Evolutionary conservation across 2,888 invertebrate species (phyloP), one percentile per base, ranked within the genome.

Genomic region (Bedellia somnulentella): DNA sequence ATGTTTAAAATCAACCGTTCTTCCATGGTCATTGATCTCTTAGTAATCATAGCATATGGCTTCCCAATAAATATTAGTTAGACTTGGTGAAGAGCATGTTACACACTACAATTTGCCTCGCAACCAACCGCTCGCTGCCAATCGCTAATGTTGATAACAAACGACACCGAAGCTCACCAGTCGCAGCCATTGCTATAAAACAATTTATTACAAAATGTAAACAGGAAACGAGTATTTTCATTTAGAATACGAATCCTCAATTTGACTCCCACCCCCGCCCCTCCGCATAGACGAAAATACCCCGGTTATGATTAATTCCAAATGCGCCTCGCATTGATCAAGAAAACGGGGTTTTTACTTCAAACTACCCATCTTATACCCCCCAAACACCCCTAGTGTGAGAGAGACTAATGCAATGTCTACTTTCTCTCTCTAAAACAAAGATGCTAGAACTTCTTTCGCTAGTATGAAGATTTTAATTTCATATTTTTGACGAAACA

Each of bases 381-480:
- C 42, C 52, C 57, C 38, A 44, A 42, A 32, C 35, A 35, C 52
- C 43, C 48, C 46, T 9, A 12, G 30, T 18, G 26, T 12, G 67
- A 71, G 66, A 56, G 64, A 61, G 73, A 73, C 75, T 73, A 71
- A 73, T 68, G 70, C 70, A 64, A 47, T 57, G 54, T 57, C 57
- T 48, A 52, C 66, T 49, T 46, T 75, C 75, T 70, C 71, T 43
- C 68, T 75, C 75, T 75, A 75, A 75, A 75, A 75, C 75, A 75
- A 75, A 75, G 75, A 75, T 75, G 75, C 75, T 75, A 71, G 73
- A 75, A 75, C 73, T 75, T 75, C 75, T 75, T 75, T 75, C 68
- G 73, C 70, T 73, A 73, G 73, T 73, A 75, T 73, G 68, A 75
- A 75, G 73, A 75, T 73, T 75, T 75, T 75, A 75, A 75, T 75